Evolutionary conservation across 2,113 vertebrate genomes (phyloP).

Genomic region (Acanthochromis polyacanthus): DNA sequence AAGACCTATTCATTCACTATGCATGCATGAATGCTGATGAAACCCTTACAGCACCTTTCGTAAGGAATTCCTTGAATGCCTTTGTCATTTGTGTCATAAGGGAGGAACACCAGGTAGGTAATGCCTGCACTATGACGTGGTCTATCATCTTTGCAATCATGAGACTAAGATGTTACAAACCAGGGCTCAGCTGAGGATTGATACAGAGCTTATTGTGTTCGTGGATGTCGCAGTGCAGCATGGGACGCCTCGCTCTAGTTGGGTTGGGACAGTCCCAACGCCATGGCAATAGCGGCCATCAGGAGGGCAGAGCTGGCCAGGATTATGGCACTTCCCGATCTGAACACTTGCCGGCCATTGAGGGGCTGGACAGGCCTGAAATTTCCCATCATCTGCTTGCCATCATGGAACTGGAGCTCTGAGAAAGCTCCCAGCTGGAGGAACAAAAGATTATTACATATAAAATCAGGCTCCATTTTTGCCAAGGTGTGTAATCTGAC

Average conservation of each 20-base stretch:
- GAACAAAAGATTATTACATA: slow-evolving; percentile 2
- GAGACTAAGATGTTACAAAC: slow-evolving; percentile 46
- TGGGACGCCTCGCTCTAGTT: slow-evolving; percentile 60
- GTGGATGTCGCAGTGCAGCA: slow-evolving; percentile 58
- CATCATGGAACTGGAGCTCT: slow-evolving; percentile 69
- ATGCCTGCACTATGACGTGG: slow-evolving; percentile 55
- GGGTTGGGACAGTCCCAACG: slow-evolving; percentile 65
- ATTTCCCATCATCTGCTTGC: slow-evolving; percentile 72
- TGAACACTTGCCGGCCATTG: slow-evolving; percentile 75
- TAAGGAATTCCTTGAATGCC: slow-evolving; percentile 48
- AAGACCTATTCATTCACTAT: slow-evolving; percentile 44
- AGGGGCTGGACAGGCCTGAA: slow-evolving; percentile 84
- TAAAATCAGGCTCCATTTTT: not conserved
- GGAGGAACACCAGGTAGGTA: slow-evolving; percentile 30
- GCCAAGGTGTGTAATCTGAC: not conserved
- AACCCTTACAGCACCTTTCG: slow-evolving; percentile 64
- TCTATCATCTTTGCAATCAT: slow-evolving; percentile 51
- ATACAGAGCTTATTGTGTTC: slow-evolving; percentile 57
- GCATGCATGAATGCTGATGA: slow-evolving; percentile 65
- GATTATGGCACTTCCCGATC: slow-evolving; percentile 57
- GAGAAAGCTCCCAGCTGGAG: slow-evolving; percentile 80
- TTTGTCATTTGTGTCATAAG: slow-evolving; percentile 69
- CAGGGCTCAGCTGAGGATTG: slow-evolving; percentile 42
- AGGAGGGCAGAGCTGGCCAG: slow-evolving; percentile 72
- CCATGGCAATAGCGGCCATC: slow-evolving; percentile 38